Base-by-base conservation (phyloP, 2,888 invertebrate genomes). In the Drosophila quasianomalipes region DNA sequence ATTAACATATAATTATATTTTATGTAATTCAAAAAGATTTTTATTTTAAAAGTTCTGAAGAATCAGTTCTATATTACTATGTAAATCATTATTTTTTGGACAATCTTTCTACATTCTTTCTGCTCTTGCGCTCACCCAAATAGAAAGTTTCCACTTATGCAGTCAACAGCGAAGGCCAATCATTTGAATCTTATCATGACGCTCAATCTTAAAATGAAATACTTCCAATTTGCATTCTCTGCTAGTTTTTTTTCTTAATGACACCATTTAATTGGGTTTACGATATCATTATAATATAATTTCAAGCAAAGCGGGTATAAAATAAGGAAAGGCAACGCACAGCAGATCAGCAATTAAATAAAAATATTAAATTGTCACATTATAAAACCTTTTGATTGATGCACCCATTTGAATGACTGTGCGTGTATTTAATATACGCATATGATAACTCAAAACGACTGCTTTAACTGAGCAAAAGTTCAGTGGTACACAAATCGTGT, bases 401-500 rank as follows among this genome's bases (percentile, higher is more conserved):
- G 52, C 68, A 71, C 51, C 73, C 74, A 82, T 85, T 85, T 63
- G 61, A 68, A 68, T 47, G 37, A 49, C 28, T 19, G 16, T 54
- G 59, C n/a, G 49, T n/a, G n/a, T n/a, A n/a, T n/a, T n/a, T n/a
- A n/a, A n/a, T n/a, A n/a, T n/a, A n/a, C n/a, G n/a, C n/a, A n/a
- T n/a, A n/a, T n/a, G n/a, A n/a, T n/a, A n/a, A n/a, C n/a, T n/a
- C n/a, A n/a, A n/a, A n/a, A n/a, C 54, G 61, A 49, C 37, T 67
- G 66, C 52, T 66, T 69, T 26, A 76, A 71, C 71, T 77, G 70
- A 53, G 53, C 54, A 35, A 83, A 86, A 91, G 91, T 89, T 86
- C 85, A 91, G 74, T 86, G 85, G 90, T 89, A 91, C 91, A 89
- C 91, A 79, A 58, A 55, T 53, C 59, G 72, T 37, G 70, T 59